Conservation (phyloP, 2,888 invertebrate species). For the Mythimna loreyi region DNA sequence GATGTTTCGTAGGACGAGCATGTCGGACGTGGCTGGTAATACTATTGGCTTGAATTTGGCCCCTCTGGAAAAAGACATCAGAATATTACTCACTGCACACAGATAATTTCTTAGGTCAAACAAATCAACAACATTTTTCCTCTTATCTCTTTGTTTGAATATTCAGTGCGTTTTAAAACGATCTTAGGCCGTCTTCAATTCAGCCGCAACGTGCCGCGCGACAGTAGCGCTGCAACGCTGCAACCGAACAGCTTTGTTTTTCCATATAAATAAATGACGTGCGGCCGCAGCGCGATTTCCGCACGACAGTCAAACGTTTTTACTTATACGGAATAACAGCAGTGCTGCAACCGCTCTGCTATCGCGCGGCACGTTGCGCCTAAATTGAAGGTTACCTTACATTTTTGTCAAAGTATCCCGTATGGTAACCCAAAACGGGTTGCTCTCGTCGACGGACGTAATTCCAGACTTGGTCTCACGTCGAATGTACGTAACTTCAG, state of each 20-base stretch:
- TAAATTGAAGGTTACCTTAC: no score
- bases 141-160: background rate
- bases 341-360: no score
- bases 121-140: background rate
- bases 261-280: no score
- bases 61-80: slow-evolving; percentile 67
- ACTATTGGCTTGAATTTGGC: slow-evolving; percentile 70
- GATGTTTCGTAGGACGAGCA: slow-evolving; percentile 71
- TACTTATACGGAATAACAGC: no score
- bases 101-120: background rate
- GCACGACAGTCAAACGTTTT: no score
- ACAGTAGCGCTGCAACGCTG: no score
- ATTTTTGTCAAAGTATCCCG: slow-evolving; percentile 85
- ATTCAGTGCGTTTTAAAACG: background rate
- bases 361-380: no score
- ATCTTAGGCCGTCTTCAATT: no score
- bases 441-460: slow-evolving; percentile 91
- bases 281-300: no score
- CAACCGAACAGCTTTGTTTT: no score
- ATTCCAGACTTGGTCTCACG: slow-evolving; percentile 72
- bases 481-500: slow-evolving; percentile 73
- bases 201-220: no score
- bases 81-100: no score
- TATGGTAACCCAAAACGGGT: slow-evolving; percentile 93
- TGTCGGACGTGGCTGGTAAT: slow-evolving; percentile 77